phyloP scores from a whole-genome alignment of 2,797 vertebrate species.

The Iguana delicatissima region DNA sequence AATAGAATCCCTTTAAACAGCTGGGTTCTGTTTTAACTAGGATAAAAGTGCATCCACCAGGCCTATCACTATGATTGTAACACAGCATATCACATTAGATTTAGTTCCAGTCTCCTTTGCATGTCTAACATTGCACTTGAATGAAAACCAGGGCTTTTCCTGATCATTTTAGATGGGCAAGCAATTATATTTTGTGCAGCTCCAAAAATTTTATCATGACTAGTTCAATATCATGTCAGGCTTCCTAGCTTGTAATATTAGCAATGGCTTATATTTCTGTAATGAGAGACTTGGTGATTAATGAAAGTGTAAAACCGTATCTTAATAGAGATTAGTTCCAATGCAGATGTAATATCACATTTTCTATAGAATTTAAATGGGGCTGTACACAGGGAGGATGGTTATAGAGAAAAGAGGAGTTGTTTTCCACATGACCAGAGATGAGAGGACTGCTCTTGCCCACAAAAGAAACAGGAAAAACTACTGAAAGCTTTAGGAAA shows the following conservation, averaged over 20 bases:
- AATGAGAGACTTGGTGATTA: conserved; percentile 19
- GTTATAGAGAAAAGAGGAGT: not conserved
- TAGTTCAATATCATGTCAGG: conserved; percentile 14
- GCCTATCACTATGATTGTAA: conserved; percentile 21
- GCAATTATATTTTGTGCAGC: conserved; percentile 20
- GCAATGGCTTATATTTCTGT: conserved; percentile 27
- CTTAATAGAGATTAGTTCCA: conserved; percentile 40
- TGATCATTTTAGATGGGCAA: conserved; percentile 29
- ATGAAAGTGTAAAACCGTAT: conserved; percentile 21
- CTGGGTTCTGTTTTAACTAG: conserved; percentile 29
- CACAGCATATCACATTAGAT: conserved; percentile 10
- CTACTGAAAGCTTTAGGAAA: not conserved
- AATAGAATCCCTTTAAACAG: not conserved
- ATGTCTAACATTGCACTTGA: conserved; percentile 14
- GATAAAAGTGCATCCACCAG: conserved; percentile 27
- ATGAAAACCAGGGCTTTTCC: conserved; percentile 12
- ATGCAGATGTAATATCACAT: not conserved
- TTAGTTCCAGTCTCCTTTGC: conserved; percentile 25
- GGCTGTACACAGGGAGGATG: not conserved
- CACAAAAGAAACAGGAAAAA: not conserved
- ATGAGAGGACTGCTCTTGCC: not conserved
- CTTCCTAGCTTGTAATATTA: not conserved
- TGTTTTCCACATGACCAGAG: conserved; percentile 23
- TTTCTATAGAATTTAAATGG: conserved; percentile 34
- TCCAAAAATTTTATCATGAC: conserved; percentile 1